These are phyloP conservation scores for Podargus strigoides DNA, from an alignment of 2,797 vertebrate genomes.

Conservation along the genomic window DNA sequence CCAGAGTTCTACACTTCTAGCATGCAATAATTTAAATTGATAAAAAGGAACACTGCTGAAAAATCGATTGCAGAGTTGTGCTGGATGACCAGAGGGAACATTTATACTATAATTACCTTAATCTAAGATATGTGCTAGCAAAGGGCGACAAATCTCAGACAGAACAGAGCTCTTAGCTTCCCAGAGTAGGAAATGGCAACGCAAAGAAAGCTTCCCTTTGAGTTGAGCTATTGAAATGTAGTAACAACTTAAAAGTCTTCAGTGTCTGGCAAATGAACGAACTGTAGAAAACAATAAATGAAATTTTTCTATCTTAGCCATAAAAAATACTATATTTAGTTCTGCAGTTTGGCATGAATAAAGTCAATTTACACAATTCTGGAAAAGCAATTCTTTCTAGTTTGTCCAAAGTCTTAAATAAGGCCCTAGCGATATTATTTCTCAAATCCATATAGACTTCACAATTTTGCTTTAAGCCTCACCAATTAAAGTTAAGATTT, in stretches of 20 bases:
- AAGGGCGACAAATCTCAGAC: background rate
- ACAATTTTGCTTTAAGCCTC: constrained; percentile 33
- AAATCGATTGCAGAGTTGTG: background rate
- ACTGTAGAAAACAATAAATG: constrained; percentile 25
- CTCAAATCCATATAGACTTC: constrained; percentile 21
- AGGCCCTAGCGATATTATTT: constrained; percentile 16
- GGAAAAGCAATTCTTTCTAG: constrained; percentile 14
- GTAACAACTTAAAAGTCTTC: background rate
- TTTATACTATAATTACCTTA: background rate
- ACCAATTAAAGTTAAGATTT: constrained; percentile 20
- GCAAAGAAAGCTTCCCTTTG: background rate
- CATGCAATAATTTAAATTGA: background rate
- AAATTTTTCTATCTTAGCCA: constrained; percentile 3
- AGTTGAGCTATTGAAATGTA: background rate
- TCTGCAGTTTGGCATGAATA: constrained; percentile 11
- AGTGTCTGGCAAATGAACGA: background rate
- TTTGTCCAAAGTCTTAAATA: constrained; percentile 46
- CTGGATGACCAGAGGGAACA: background rate
- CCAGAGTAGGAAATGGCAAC: background rate
- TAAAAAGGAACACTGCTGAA: background rate
- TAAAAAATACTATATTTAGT: constrained; percentile 29
- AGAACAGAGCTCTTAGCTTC: background rate
- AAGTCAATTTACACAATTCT: constrained; percentile 12
- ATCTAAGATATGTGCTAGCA: background rate
- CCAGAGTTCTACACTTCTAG: background rate